These are phyloP conservation scores for Ectemnius cavifrons DNA, from an alignment of 2,888 invertebrate species.

Conservation along the genomic window DNA sequence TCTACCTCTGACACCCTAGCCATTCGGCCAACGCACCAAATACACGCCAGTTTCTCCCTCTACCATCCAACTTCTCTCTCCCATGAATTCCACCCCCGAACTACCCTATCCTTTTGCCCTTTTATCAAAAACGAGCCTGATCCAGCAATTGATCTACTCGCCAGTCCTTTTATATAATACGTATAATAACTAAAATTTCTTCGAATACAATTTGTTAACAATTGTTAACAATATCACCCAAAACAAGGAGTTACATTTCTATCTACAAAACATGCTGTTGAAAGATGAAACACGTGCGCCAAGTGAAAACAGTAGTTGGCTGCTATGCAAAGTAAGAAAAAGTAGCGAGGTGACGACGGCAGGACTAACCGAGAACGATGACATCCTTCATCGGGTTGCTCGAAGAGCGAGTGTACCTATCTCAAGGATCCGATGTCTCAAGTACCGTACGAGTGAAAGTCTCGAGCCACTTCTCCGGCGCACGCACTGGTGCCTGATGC, in stretches of 20 bases:
- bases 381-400: slow-evolving; percentile 25
- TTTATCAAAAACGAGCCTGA: neutral
- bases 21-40: slow-evolving; percentile 46
- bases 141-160: too few species aligned
- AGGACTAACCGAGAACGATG: slow-evolving; percentile 20
- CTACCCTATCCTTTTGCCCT: neutral
- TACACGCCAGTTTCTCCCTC: slow-evolving; percentile 31
- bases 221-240: too few species aligned
- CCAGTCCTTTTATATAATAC: too few species aligned
- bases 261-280: neutral
- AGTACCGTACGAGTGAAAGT: slow-evolving; percentile 54
- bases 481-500: slow-evolving; percentile 49
- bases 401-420: slow-evolving; percentile 30
- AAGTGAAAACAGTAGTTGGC: neutral
- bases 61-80: slow-evolving; percentile 13
- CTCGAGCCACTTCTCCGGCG: slow-evolving; percentile 25
- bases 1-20: slow-evolving; percentile 43
- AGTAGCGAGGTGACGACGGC: slow-evolving; percentile 24
- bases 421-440: slow-evolving; percentile 29
- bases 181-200: too few species aligned
- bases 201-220: too few species aligned
- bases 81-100: neutral
- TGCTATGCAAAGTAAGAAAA: slow-evolving; percentile 7
- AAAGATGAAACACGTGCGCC: slow-evolving; percentile 33
- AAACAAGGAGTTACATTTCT: too few species aligned